Base-by-base conservation (phyloP, 2,888 invertebrate genomes). In the Diarsia mendica region DNA sequence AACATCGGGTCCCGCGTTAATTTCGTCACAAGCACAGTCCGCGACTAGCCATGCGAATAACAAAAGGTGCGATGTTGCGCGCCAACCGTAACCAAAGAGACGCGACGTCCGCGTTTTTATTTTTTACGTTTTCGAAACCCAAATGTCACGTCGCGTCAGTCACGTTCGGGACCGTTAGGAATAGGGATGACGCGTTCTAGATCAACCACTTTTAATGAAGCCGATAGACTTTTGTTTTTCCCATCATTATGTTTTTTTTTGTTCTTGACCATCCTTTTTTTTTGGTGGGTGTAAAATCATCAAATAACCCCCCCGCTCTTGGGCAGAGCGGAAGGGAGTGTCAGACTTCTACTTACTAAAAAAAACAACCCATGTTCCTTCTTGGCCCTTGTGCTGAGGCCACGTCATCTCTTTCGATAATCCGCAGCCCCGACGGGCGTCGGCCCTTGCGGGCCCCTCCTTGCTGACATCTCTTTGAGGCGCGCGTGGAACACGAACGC, bases 131-230 rank as follows among this genome's bases (percentile, higher is more conserved):
- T 85, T 83, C 72, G 76, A 86, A 85, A 83, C 67, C 39, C 79
- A 76, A 88, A 86, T 85, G 80, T 85, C 80, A 75, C 77, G 75
- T 85, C 80, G 73, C 77, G 75, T 65, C 76, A 53, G 77, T 87
- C 83, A 85, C 82, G 85, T 83, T 84, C 68, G 55, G 61, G 73
- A 80, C 87, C 87, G 89, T 86, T 88, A 88, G 10, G 23, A 72
- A 74, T 67, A 86, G 82, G 82, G 79, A 74, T 83, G 75, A 48
- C 67, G 9, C 44, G 5, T 28, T 48, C 18, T 28, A 10, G 11
- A 3, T 13, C 3, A 8, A 13, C 11, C 55, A 55, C 13, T 8
- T 2, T 3, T 11, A 11, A 2, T 11, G 5, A 55, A 55, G 13
- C n/a, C n/a, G n/a, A 53, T 11, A n/a, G 5, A 5, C n/a, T 11